These are phyloP conservation scores for Mythimna albipuncta DNA, from an alignment of 2,888 invertebrate species.

Conservation along the genomic window DNA sequence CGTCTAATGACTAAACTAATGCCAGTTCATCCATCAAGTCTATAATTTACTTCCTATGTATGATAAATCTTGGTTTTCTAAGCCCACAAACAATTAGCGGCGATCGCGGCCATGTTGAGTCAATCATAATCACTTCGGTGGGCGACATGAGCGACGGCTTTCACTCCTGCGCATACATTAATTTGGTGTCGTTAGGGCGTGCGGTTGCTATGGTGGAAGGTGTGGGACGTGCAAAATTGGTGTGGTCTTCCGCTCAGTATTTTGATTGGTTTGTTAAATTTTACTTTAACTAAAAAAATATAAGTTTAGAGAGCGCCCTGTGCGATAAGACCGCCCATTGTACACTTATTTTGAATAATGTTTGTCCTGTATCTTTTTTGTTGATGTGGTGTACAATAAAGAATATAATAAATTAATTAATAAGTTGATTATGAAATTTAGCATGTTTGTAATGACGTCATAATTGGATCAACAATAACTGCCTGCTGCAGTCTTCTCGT, in stretches of 20 bases:
- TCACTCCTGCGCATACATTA: slow-evolving; percentile 51
- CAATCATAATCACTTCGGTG: slow-evolving; percentile 57
- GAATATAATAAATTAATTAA: no score
- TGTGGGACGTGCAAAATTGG: background rate
- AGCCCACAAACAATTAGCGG: slow-evolving; percentile 48
- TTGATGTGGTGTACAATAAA: no score
- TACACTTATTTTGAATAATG: no score
- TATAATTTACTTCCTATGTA: slow-evolving; percentile 47
- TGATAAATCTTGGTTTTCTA: slow-evolving; percentile 53
- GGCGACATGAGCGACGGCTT: slow-evolving; percentile 54
- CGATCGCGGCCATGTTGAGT: slow-evolving; percentile 48
- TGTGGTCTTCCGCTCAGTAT: background rate
- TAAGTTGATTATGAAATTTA: background rate
- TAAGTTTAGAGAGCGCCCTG: no score
- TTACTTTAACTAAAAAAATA: no score
- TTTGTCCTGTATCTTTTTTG: no score
- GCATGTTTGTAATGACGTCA: background rate
- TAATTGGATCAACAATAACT: background rate
- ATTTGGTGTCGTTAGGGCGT: slow-evolving; percentile 38
- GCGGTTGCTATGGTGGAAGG: background rate
- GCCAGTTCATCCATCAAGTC: slow-evolving; percentile 35
- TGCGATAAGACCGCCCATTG: no score
- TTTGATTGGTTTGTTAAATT: no score
- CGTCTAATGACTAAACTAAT: slow-evolving; percentile 39
- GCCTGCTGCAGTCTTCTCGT: no score